Evolutionary conservation across 2,113 vertebrate species (phyloP), one percentile per base, ranked within the genome.

Genomic region (Phylloscopus trochilus): DNA sequence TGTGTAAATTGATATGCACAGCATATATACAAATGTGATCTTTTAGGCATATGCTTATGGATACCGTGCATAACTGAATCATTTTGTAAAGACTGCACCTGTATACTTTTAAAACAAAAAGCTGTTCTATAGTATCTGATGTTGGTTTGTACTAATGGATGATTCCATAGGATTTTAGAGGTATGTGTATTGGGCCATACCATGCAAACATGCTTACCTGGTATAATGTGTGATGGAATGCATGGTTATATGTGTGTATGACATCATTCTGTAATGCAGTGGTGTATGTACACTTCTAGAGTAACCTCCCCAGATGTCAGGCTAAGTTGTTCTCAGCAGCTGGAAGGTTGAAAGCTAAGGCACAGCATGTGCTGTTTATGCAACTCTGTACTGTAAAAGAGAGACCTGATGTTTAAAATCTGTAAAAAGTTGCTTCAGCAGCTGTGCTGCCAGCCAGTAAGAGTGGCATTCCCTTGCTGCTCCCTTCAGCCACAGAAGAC

Each of bases 381-480:
- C 37, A 51, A 52, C 49, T n/a, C 47, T 56, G 13, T 56, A 8
- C 64, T 77, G 10, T 13, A 83, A 55, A 33, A 90, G 51, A n/a
- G 70, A 52, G 44, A 82, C 28, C 47, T 55, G 60, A 59, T 78
- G 64, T 73, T 73, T 89, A 73, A 89, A 68, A 67, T 31, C 72
- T 33, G 47, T 72, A 86, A 67, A 74, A 94, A 91, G 89, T 72
- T 76, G 83, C 79, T 43, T 75, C 83, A 33, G 91, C 95, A 79
- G 90, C 92, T 87, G 87, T 0, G 2, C 73, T 92, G 23, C 53
- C 41, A 56, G 76, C 47, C 44, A 19, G 47, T 1, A 4, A 89
- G 74, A 4, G 10, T 49, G 92, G 35, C 17, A 4, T 80, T 89
- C 58, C 66, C 74, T 89, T n/a, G 31, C 39, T 51, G 5, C 58